These are phyloP conservation scores for Cremastobaeus sp. DNA, from an alignment of 2,888 invertebrate genomes.

Conservation along the genomic window DNA sequence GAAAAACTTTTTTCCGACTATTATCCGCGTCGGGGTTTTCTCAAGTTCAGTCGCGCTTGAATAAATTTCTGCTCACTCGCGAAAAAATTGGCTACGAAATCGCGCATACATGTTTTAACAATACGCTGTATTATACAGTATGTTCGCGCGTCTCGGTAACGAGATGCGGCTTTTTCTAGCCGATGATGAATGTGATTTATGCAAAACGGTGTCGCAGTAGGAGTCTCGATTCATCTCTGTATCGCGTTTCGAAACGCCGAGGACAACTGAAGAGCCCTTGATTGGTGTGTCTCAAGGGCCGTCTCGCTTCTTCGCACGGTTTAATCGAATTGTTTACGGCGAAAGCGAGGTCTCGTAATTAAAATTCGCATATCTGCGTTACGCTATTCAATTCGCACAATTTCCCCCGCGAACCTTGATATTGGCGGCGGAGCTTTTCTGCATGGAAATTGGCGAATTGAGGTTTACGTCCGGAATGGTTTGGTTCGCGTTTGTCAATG, in stretches of 20 bases:
- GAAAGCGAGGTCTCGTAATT: background rate
- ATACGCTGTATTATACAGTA: conserved; percentile 34
- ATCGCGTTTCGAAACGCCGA: conserved; percentile 14
- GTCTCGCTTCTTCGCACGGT: background rate
- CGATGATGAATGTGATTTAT: conserved; percentile 41
- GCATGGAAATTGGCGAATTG: conserved; percentile 21
- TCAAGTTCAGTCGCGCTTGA: conserved; percentile 33
- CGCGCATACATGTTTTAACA: conserved; percentile 39
- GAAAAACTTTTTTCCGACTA: conserved; percentile 46
- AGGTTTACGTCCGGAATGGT: conserved; percentile 5
- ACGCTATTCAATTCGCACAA: conserved; percentile 2
- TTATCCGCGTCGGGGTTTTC: conserved; percentile 29
- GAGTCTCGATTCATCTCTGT: conserved; percentile 18
- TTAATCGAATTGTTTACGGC: conserved; percentile 3
- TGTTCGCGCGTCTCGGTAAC: conserved; percentile 24
- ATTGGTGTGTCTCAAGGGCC: conserved; percentile 11
- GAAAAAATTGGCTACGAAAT: conserved; percentile 44
- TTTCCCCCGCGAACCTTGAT: conserved; percentile 12
- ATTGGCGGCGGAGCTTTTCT: conserved; percentile 14
- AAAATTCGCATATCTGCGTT: background rate
- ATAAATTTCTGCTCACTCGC: conserved; percentile 32
- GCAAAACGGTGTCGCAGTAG: conserved; percentile 31
- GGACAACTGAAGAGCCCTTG: conserved; percentile 30
- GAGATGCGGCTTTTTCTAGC: conserved; percentile 35
- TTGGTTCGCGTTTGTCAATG: conserved; percentile 10